Evolutionary conservation across 2,888 invertebrate species (phyloP).

Genomic region (Drosophila nigritarsus): DNA sequence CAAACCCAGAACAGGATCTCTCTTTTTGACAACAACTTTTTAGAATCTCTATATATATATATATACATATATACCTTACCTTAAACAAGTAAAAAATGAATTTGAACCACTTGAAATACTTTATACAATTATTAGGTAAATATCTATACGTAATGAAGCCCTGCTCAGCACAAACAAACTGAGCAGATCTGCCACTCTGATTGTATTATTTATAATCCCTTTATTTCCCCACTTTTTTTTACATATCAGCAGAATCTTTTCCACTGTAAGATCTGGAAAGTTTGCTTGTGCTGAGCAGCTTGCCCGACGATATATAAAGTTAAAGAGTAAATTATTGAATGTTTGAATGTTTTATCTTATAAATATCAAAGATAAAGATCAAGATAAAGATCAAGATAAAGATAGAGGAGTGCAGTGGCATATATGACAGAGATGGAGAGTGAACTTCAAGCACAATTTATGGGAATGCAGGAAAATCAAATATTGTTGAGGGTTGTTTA

Average conservation of each 20-base stretch:
- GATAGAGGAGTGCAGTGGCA: neutral
- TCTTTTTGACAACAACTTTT: constrained; percentile 16
- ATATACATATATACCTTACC: neutral
- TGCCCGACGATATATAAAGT: constrained; percentile 12
- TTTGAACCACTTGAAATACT: constrained; percentile 2
- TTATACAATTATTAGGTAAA: constrained; percentile 36
- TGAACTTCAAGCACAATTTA: constrained; percentile 37
- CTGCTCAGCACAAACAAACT: constrained; percentile 10
- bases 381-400: no score
- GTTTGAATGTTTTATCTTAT: constrained; percentile 53
- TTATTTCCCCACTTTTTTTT: neutral
- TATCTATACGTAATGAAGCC: neutral
- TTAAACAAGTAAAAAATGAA: neutral
- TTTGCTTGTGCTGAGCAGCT: constrained; percentile 16
- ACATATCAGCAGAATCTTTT: constrained; percentile 38
- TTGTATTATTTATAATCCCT: neutral
- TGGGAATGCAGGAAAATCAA: constrained; percentile 46
- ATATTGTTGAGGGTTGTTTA: constrained; percentile 57
- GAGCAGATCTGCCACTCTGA: constrained; percentile 1
- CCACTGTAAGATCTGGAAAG: neutral
- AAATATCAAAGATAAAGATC: constrained; percentile 21
- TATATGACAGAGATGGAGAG: neutral
- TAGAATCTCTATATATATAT: neutral
- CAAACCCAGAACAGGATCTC: constrained; percentile 15
- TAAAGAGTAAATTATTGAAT: constrained; percentile 42